phyloP scores from a whole-genome alignment of 2,113 vertebrate species.

The Sinocyclocheilus anophthalmus region DNA sequence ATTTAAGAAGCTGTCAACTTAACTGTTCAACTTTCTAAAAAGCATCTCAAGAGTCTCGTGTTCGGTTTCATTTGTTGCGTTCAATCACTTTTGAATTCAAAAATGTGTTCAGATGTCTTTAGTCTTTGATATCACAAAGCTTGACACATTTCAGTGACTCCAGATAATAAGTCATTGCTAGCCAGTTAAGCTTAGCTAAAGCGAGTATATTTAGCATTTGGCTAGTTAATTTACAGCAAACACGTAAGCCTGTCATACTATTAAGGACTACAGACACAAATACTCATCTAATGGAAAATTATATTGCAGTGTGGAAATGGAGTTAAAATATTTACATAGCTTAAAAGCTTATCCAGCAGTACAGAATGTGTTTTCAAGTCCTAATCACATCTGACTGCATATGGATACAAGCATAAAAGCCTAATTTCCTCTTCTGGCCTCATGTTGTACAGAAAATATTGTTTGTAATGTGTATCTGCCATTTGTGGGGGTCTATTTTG shows the following conservation, averaged over 20 bases:
- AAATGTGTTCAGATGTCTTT: too few relatives aligned
- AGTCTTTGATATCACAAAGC: too few relatives aligned
- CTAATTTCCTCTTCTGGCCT: conserved; percentile 19
- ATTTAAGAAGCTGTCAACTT: background rate
- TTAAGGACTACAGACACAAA: conserved; percentile 38
- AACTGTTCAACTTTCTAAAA: background rate
- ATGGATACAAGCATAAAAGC: background rate
- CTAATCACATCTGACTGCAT: conserved; percentile 5
- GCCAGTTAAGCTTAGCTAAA: conserved; percentile 8
- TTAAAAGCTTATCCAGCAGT: conserved; percentile 7
- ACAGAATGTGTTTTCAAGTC: background rate
- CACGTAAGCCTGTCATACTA: conserved; percentile 5
- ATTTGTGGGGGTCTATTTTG: conserved; percentile 49
- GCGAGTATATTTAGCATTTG: conserved; percentile 34
- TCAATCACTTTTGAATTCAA: background rate
- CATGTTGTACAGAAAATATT: conserved; percentile 33
- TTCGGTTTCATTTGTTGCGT: background rate
- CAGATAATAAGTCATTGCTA: conserved; percentile 25
- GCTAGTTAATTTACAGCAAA: conserved; percentile 27
- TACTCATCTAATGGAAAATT: conserved; percentile 15
- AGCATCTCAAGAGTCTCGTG: background rate
- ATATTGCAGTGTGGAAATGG: background rate
- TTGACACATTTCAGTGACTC: too few relatives aligned
- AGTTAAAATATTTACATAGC: conserved; percentile 8
- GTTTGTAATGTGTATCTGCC: conserved; percentile 26